Percentiles rank a stretch among this genome's conserved stretches.
Conservation (phyloP, 1,140 invertebrate species). For the Heliconius eleuchia region DNA sequence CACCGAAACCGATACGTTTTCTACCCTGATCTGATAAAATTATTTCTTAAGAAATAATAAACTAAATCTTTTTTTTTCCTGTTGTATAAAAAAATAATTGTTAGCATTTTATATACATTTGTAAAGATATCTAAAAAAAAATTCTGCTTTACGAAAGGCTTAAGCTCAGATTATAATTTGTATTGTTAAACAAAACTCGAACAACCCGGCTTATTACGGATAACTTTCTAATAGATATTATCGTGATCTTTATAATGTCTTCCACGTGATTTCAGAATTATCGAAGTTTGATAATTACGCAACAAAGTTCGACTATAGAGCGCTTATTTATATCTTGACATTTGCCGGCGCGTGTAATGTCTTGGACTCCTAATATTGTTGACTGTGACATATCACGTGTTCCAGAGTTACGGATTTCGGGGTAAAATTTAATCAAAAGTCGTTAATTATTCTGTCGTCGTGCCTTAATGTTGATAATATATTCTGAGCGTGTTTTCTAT, state of each 20-base stretch:
- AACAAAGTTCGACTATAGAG: background rate
- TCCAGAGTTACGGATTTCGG: background rate
- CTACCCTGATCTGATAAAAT: no score
- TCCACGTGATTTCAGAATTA: background rate
- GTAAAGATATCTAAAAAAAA: no score
- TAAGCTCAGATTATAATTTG: background rate
- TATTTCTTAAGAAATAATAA: no score
- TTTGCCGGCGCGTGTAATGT: constrained; percentile 9
- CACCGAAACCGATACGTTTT: no score
- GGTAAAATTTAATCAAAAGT: background rate
- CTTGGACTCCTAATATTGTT: constrained; percentile 2
- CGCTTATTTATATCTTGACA: constrained; percentile 24
- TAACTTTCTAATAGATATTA: background rate
- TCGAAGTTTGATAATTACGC: background rate
- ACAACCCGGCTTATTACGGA: background rate
- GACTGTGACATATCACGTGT: constrained; percentile 21
- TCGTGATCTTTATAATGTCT: background rate
- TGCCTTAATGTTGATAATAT: background rate
- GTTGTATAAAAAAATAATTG: no score
- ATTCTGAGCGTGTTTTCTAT: background rate
- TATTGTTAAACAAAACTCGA: background rate
- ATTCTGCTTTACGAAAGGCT: background rate
- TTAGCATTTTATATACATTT: no score
- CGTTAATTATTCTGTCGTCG: background rate
- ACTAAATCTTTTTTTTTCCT: no score